Evolutionary conservation across 2,113 vertebrate species (phyloP).

Genomic region (Regulus satrapa): DNA sequence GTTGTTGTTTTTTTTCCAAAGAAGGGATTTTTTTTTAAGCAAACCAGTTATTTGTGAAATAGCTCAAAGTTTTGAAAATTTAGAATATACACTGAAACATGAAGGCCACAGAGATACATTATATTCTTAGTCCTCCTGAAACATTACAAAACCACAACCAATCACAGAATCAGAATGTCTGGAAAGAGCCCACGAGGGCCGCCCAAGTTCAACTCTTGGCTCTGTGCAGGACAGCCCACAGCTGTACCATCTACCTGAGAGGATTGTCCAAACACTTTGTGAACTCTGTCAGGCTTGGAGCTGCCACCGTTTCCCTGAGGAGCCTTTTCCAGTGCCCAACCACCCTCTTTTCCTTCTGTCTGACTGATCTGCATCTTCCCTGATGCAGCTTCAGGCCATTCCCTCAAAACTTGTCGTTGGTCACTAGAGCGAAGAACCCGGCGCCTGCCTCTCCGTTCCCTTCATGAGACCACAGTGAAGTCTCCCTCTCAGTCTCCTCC

Average conservation of each 20-base stretch:
- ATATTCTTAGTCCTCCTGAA: background rate
- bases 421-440: background rate
- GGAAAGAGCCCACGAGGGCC: background rate
- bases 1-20: background rate
- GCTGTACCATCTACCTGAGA: background rate
- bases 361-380: background rate
- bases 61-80: background rate
- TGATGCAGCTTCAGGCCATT: background rate
- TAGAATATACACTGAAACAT: background rate
- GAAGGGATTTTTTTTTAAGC: background rate
- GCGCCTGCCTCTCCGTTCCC: background rate
- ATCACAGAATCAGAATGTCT: background rate
- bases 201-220: background rate
- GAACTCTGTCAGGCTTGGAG: background rate
- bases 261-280: background rate
- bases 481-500: background rate
- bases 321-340: background rate
- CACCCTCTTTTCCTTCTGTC: background rate
- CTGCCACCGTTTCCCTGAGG: background rate
- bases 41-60: background rate
- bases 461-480: background rate
- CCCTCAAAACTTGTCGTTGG: background rate
- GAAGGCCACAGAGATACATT: background rate
- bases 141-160: background rate
- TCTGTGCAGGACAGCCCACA: background rate